Evolutionary conservation across 2,888 invertebrate species (phyloP), one percentile per base, ranked within the genome.

Genomic region (Melinaea menophilus): DNA sequence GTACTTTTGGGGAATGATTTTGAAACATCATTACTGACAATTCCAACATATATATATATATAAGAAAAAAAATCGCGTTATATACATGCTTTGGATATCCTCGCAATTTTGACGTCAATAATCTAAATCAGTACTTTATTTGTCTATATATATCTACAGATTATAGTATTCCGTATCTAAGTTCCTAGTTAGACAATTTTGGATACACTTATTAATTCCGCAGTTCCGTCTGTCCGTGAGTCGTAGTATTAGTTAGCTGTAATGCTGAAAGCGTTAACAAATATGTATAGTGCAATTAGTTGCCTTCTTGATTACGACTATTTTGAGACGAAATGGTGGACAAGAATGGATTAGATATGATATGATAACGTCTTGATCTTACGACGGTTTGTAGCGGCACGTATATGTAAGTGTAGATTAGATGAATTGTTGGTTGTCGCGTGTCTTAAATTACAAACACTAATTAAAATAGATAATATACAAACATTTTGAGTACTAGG

Each of bases 221-320:
- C 58, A 3, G 7, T 37, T 13, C 47, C 47, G n/a, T 22, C n/a
- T n/a, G 57, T 56, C 22, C 61, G 22, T 2, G 31, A 22, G 35
- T 41, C 13, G 33, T 34, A 41, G 5, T 34, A 65, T 56, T 65
- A 55, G 62, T 55, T 41, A 56, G 58, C 60, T 41, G 61, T 51
- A 74, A 71, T 74, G 77, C 79, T 77, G 79, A 78, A 75, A 73
- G 74, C 70, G 69, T 73, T 71, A 72, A 74, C 70, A 66, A 77
- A 77, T 76, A 79, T 76, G 72, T 80, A 59, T 82, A 79, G 85
- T 84, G 86, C 85, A 85, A 86, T 82, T 81, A 79, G 76, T 78
- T 77, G 79, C 79, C 78, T 75, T 72, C 69, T 75, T 22, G 22
- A 22, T 22, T 22, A 22, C 22, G 22, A 22, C 1, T 22, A 9